Percentiles rank a stretch among this genome's conserved stretches.
phyloP scores from a whole-genome alignment of 2,113 vertebrate genomes.

The Casuarius casuarius region DNA sequence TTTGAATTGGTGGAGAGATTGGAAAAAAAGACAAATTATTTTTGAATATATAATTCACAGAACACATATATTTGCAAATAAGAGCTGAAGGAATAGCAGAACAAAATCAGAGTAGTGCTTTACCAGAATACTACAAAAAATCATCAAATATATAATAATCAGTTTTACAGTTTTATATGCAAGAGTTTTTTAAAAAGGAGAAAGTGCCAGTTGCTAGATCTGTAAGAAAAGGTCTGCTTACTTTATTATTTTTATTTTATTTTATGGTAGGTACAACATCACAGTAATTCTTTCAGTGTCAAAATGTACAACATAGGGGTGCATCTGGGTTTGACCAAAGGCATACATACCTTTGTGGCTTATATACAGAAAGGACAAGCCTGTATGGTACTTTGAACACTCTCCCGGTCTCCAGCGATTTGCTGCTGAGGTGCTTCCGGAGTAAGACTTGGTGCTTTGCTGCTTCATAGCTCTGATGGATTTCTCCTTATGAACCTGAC shows the following conservation, averaged over 20 bases:
- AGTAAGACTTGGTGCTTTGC: neutral
- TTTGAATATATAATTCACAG: neutral
- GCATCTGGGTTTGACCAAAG: neutral
- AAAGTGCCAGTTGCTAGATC: neutral
- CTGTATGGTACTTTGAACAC: accelerated
- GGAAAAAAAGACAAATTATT: neutral
- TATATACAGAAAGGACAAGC: neutral
- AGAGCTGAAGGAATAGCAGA: neutral
- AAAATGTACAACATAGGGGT: neutral
- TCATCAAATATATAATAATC: neutral
- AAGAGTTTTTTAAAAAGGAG: neutral
- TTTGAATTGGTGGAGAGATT: neutral
- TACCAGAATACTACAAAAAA: neutral
- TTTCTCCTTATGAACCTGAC: accelerated
- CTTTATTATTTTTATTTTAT: neutral
- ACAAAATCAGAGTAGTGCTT: neutral
- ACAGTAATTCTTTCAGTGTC: neutral
- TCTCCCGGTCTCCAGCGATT: neutral
- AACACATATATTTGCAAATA: neutral
- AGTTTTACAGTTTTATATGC: neutral
- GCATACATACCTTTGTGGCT: accelerated
- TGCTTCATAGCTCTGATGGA: neutral
- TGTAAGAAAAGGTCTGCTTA: neutral
- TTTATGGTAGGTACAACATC: too few relatives aligned
- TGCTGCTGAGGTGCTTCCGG: neutral